A percentile compares a stretch with the other conserved stretches of the same genome.
Conservation (phyloP, 2,113 vertebrate species). For the Illadopsis cleaveri region DNA sequence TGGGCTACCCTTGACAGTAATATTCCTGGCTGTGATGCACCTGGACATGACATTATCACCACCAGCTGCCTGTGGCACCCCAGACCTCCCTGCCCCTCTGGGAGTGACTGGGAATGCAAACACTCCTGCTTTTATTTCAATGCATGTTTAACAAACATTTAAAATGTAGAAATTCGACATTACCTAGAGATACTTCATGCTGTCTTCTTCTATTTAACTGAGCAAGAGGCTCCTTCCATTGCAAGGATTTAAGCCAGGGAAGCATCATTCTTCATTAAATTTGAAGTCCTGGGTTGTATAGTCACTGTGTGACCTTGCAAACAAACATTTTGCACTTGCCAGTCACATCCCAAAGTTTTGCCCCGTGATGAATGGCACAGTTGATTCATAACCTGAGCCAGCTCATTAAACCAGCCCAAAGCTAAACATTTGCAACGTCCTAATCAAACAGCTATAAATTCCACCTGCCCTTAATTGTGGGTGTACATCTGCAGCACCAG, state of each 20-base stretch:
- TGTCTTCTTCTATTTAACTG: not conserved
- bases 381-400: not conserved
- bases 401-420: conserved; percentile 21
- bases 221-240: not conserved
- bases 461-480: not conserved
- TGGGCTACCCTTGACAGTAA: not conserved
- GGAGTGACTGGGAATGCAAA: not conserved
- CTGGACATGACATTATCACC: not conserved
- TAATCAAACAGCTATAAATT: conserved; percentile 3
- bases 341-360: not conserved
- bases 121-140: not conserved
- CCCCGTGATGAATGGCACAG: not conserved
- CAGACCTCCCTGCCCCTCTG: not conserved
- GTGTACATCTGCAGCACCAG: not conserved
- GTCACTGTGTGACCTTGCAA: not conserved
- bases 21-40: not conserved
- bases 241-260: not conserved
- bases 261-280: not conserved
- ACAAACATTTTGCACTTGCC: not conserved
- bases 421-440: not conserved
- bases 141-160: not conserved
- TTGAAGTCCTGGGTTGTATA: not conserved
- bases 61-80: not conserved
- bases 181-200: not conserved
- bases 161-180: not conserved